These are phyloP conservation scores for Strigamia maritima DNA, from an alignment of 2,888 invertebrate species.

Conservation along the genomic window DNA sequence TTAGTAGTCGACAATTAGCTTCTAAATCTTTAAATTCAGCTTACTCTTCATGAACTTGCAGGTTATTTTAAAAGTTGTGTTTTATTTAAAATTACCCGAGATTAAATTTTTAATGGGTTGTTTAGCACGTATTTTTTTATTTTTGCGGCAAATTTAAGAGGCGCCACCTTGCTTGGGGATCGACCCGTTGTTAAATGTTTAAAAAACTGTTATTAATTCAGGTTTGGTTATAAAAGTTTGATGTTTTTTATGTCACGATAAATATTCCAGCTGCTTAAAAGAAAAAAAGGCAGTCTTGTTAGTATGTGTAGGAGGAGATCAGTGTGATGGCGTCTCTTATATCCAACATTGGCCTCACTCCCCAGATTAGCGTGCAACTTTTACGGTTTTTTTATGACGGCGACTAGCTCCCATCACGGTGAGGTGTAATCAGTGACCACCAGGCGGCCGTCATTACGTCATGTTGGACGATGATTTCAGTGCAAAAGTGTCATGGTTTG, in stretches of 20 bases:
- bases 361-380: conserved; percentile 27
- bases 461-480: conserved; percentile 22
- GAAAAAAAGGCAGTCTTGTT: conserved; percentile 20
- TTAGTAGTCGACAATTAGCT: no score
- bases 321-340: conserved; percentile 5
- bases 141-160: background rate
- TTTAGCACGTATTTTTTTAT: background rate
- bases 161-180: background rate
- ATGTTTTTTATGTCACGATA: background rate
- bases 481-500: conserved; percentile 5
- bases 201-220: background rate
- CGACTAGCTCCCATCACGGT: conserved; percentile 6
- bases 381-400: conserved; percentile 27
- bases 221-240: background rate
- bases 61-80: no score
- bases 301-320: conserved; percentile 20
- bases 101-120: background rate
- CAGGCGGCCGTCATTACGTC: conserved; percentile 32
- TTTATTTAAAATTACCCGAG: background rate
- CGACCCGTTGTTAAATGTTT: background rate
- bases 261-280: background rate
- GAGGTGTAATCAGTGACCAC: conserved; percentile 30
- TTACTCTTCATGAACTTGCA: no score
- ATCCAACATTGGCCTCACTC: conserved; percentile 30
- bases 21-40: no score